A percentile compares a stretch with the other conserved stretches of the same genome.
Evolutionary conservation across 2,113 vertebrate genomes (phyloP).

Genomic region (Stegastes partitus): DNA sequence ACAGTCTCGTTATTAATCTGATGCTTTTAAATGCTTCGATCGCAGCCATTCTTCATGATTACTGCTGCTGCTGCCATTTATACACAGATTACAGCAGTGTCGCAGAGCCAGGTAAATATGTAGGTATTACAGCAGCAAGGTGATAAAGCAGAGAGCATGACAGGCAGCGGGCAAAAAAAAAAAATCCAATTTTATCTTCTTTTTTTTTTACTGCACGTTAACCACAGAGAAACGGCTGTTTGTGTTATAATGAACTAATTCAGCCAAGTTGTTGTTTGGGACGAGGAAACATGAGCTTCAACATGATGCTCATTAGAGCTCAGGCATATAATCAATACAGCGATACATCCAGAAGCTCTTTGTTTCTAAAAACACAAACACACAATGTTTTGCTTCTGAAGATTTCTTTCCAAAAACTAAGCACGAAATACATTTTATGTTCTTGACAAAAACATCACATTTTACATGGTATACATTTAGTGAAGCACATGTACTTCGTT

Average conservation of each 20-base stretch:
- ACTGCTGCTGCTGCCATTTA: conserved; percentile 28
- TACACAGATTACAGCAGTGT: conserved; percentile 30
- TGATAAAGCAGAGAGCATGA: not conserved
- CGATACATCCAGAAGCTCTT: not conserved
- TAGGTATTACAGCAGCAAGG: not conserved
- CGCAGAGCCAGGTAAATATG: conserved; percentile 21
- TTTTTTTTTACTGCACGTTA: not conserved
- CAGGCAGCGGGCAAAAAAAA: not conserved
- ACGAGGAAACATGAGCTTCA: conserved; percentile 29
- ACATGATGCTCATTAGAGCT: conserved; percentile 22
- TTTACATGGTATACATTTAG: too few relatives aligned
- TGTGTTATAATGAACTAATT: conserved; percentile 9
- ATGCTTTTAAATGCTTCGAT: conserved; percentile 40
- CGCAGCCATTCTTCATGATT: conserved; percentile 47
- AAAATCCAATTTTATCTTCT: not conserved
- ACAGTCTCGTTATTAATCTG: conserved; percentile 42
- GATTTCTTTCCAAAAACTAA: not conserved
- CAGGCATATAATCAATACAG: conserved; percentile 9
- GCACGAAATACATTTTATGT: too few relatives aligned
- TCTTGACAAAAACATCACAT: too few relatives aligned
- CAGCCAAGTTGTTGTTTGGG: not conserved
- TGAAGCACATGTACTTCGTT: too few relatives aligned
- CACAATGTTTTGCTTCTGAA: too few relatives aligned
- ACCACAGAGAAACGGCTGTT: not conserved
- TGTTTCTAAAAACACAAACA: too few relatives aligned